Evolutionary conservation across 2,888 invertebrate species (phyloP).

Genomic region (Cancer borealis): DNA sequence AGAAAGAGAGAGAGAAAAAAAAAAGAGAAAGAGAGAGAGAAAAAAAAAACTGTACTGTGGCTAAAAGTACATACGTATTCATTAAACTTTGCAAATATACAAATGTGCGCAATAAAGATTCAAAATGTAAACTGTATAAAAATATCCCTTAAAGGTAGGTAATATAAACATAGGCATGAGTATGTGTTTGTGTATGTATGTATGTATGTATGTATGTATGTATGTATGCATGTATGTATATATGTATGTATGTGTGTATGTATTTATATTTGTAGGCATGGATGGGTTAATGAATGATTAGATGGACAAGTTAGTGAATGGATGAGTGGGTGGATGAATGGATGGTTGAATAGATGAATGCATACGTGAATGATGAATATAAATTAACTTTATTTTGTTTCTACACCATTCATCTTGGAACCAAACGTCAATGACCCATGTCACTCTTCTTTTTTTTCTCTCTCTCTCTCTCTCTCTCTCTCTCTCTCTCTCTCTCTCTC

Average conservation of each 20-base stretch:
- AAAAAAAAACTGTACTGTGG: background rate
- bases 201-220: background rate
- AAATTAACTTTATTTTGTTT: background rate
- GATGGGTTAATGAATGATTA: background rate
- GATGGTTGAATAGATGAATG: background rate
- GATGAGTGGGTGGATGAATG: background rate
- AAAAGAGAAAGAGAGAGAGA: background rate
- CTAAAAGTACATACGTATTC: background rate
- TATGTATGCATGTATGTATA: conserved; percentile 10
- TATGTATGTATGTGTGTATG: background rate
- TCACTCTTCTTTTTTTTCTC: background rate
- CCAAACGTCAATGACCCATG: background rate
- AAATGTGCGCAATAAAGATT: conserved; percentile 10
- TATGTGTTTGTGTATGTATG: conserved; percentile 4
- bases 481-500: background rate
- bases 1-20: background rate
- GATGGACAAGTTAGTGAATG: background rate
- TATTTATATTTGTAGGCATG: background rate
- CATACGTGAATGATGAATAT: too few relatives aligned
- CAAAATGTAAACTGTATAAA: background rate
- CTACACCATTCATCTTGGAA: background rate
- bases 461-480: conserved; percentile 39
- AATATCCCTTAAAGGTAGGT: background rate
- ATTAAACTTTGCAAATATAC: conserved; percentile 11
- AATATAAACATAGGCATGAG: background rate